Evolutionary conservation across 2,888 invertebrate genomes (phyloP).

Genomic region (Tetranychus truncatus): DNA sequence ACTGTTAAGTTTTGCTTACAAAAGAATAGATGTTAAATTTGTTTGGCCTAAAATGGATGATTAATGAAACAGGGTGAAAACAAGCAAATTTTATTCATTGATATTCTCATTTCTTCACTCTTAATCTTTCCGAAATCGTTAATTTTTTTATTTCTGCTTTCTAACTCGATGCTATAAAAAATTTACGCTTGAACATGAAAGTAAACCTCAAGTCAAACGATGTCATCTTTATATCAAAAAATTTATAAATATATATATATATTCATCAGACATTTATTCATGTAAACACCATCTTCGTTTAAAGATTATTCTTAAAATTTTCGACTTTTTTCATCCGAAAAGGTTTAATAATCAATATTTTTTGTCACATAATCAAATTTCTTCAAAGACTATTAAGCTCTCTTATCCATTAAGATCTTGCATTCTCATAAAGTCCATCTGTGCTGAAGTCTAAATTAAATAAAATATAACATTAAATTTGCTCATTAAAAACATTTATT

Average conservation of each 20-base stretch:
- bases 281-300: neutral
- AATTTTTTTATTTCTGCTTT: neutral
- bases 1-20: conserved; percentile 80
- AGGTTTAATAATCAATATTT: neutral
- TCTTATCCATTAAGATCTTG: neutral
- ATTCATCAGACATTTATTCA: neutral
- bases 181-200: neutral
- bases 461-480: too few species aligned
- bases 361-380: neutral
- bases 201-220: neutral
- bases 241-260: neutral
- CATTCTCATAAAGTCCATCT: too few species aligned
- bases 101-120: neutral
- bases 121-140: neutral
- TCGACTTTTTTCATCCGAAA: neutral
- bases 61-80: conserved; percentile 47
- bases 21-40: conserved; percentile 85
- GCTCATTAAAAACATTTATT: too few species aligned
- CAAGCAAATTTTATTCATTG: conserved; percentile 12
- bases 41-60: conserved; percentile 36
- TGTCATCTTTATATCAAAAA: neutral
- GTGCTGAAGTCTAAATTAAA: too few species aligned
- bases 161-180: neutral
- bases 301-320: neutral
- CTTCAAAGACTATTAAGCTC: neutral